These are phyloP conservation scores for Temnothorax ravouxi DNA, from an alignment of 2,888 invertebrate genomes.

Conservation along the genomic window DNA sequence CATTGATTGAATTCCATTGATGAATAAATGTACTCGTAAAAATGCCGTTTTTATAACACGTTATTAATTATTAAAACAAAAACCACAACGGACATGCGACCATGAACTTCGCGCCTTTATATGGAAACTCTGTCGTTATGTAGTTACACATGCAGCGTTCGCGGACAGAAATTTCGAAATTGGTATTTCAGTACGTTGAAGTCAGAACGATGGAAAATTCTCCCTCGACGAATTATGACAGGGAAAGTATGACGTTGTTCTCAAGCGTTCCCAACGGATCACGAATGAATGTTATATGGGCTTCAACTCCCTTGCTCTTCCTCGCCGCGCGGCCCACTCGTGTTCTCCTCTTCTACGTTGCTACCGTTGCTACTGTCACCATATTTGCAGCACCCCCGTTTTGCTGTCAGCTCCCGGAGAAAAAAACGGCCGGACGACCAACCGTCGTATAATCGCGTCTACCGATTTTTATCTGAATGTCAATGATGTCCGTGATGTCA, in stretches of 20 bases:
- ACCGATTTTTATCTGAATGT: constrained; percentile 35
- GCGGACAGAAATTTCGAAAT: constrained; percentile 42
- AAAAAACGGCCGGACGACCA: constrained; percentile 36
- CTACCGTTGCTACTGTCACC: constrained; percentile 26
- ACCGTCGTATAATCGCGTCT: constrained; percentile 59
- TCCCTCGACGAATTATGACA: constrained; percentile 65
- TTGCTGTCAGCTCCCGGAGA: constrained; percentile 25
- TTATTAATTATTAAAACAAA: constrained; percentile 11
- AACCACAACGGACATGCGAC: neutral
- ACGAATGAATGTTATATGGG: constrained; percentile 74
- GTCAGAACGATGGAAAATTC: constrained; percentile 62
- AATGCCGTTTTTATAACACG: neutral
- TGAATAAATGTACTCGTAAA: neutral
- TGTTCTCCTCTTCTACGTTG: constrained; percentile 12
- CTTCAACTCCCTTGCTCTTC: constrained; percentile 29
- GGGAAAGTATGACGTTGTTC: constrained; percentile 62
- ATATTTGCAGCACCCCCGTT: constrained; percentile 20
- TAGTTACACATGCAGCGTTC: neutral
- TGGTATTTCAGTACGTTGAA: constrained; percentile 43
- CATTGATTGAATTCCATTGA: neutral
- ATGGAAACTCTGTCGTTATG: neutral
- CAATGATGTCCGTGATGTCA: constrained; percentile 4
- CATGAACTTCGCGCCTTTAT: constrained; percentile 19
- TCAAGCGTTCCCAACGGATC: constrained; percentile 70
- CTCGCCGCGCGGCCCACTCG: neutral